Conservation (phyloP, 2,113 vertebrate species). For the Phyllostomus hastatus region DNA sequence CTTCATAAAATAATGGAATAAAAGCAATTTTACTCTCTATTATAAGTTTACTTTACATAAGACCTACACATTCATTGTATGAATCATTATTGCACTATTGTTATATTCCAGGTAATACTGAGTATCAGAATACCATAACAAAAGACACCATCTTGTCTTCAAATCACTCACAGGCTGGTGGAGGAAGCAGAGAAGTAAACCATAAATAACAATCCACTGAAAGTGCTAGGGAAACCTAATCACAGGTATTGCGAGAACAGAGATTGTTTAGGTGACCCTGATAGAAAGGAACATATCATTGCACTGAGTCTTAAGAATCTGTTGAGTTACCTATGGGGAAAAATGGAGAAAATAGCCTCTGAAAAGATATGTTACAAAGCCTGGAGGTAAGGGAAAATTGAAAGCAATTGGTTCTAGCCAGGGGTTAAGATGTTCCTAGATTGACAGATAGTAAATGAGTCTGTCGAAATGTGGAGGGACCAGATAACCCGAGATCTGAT, state of each 20-base stretch:
- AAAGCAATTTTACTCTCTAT: not conserved
- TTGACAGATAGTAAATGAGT: not conserved
- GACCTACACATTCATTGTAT: not conserved
- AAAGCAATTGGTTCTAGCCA: not conserved
- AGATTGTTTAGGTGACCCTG: not conserved
- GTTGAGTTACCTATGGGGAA: not conserved
- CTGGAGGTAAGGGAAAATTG: not conserved
- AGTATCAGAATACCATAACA: not conserved
- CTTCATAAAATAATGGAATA: not conserved
- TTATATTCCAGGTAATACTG: not conserved
- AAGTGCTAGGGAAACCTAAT: not conserved
- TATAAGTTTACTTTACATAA: not conserved
- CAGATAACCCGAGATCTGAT: not conserved
- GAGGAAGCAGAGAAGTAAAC: not conserved
- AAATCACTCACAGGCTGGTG: not conserved
- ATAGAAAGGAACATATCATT: not conserved
- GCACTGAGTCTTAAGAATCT: not conserved
- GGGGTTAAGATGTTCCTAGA: not conserved
- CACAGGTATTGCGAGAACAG: not conserved
- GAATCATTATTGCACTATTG: not conserved
- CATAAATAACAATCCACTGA: not conserved
- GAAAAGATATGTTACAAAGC: not conserved
- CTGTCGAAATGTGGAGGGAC: not conserved
- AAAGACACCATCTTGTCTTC: not conserved
- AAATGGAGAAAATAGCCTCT: not conserved